Percentiles rank a stretch among this genome's conserved stretches.
phyloP scores from a whole-genome alignment of 2,888 invertebrate genomes.

The Chymomyza amoena region DNA sequence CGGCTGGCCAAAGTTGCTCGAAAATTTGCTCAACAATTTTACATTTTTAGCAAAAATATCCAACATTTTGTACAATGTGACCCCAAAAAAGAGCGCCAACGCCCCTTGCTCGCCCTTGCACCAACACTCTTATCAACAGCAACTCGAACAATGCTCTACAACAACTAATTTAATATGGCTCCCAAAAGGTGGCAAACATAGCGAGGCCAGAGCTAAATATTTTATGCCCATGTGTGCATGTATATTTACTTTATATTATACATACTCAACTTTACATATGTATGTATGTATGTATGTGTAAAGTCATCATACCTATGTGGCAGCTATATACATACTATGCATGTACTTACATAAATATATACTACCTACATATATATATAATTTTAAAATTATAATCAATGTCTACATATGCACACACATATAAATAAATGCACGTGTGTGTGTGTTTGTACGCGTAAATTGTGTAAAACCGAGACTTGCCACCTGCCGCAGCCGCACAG shows the following conservation, averaged over 20 bases:
- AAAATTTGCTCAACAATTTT: constrained; percentile 11
- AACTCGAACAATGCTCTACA: constrained; percentile 30
- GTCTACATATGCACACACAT: constrained; percentile 8
- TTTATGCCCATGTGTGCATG: constrained; percentile 36
- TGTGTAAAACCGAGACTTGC: constrained; percentile 68
- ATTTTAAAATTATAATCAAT: constrained; percentile 75
- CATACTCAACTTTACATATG: constrained; percentile 20
- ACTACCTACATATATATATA: constrained; percentile 52
- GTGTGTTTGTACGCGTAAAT: constrained; percentile 59
- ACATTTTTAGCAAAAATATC: constrained; percentile 48
- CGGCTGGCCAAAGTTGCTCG: not conserved
- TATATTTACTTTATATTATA: constrained; percentile 17
- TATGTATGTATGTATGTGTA: constrained; percentile 16
- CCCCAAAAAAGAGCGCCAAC: constrained; percentile 1
- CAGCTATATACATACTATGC: constrained; percentile 23
- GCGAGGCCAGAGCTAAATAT: constrained; percentile 58
- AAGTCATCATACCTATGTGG: constrained; percentile 42
- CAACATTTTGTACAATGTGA: constrained; percentile 15
- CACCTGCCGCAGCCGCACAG: constrained; percentile 33
- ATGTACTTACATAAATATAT: constrained; percentile 26
- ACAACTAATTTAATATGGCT: constrained; percentile 63
- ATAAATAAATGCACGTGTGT: constrained; percentile 33
- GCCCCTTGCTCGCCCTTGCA: constrained; percentile 14
- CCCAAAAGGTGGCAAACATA: constrained; percentile 37
- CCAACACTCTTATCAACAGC: not conserved